A percentile compares a stretch with the other conserved stretches of the same genome.
Evolutionary conservation across 2,113 vertebrate genomes (phyloP).

Genomic region (Alligator mississippiensis): DNA sequence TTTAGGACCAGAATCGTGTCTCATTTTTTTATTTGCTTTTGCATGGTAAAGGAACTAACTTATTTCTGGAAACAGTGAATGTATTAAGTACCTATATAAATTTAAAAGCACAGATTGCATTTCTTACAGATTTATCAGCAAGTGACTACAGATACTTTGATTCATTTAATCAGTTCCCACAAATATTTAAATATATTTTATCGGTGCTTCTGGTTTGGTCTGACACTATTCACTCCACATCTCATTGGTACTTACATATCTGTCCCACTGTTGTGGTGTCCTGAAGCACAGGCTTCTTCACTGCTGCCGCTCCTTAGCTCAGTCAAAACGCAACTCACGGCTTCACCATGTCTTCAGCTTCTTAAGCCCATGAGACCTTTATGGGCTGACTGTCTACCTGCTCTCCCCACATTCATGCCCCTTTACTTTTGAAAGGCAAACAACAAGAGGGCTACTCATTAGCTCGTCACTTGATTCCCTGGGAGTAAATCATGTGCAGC

Average conservation of each 20-base stretch:
- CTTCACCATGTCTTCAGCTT: not conserved
- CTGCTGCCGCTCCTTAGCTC: not conserved
- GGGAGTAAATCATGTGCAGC: not conserved
- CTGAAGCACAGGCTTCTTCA: not conserved
- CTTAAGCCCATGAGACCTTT: not conserved
- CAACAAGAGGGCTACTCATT: not conserved
- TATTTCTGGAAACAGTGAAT: not conserved
- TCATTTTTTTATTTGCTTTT: not conserved
- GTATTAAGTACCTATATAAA: not conserved
- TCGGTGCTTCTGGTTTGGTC: not conserved
- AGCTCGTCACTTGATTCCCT: not conserved
- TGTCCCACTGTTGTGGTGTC: not conserved
- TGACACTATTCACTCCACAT: not conserved
- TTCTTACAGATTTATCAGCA: not conserved
- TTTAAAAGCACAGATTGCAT: not conserved
- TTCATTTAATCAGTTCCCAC: not conserved
- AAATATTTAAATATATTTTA: not conserved
- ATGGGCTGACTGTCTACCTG: not conserved
- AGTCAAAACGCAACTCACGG: fast-evolving
- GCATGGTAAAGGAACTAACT: not conserved
- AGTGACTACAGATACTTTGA: not conserved
- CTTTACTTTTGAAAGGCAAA: not conserved
- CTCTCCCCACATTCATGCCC: not conserved
- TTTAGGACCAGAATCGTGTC: not conserved
- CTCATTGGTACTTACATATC: not conserved